Percentiles rank a stretch among this genome's conserved stretches.
phyloP scores from a whole-genome alignment of 2,113 vertebrate species.

The Seriola quinqueradiata region DNA sequence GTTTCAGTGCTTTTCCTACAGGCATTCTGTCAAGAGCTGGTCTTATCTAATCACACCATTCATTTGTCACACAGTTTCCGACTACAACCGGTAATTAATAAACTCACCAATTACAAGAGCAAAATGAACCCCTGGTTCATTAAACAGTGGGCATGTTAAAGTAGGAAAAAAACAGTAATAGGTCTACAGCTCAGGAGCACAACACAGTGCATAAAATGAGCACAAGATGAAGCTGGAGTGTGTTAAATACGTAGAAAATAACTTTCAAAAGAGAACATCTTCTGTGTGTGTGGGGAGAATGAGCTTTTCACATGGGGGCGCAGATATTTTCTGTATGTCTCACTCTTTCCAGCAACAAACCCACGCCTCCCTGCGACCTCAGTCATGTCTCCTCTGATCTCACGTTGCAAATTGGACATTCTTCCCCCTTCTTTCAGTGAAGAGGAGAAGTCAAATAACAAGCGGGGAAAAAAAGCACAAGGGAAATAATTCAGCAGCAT shows the following conservation, averaged over 20 bases:
- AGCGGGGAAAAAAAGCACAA: conserved; percentile 18
- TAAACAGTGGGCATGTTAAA: conserved; percentile 39
- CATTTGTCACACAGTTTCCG: conserved; percentile 65
- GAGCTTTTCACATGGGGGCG: conserved; percentile 48
- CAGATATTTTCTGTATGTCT: conserved; percentile 55
- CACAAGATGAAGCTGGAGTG: conserved; percentile 20
- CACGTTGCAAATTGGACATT: conserved; percentile 57
- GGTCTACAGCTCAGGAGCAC: background rate
- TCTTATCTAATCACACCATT: conserved; percentile 74
- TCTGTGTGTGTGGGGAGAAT: conserved; percentile 29
- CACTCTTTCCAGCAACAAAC: conserved; percentile 50
- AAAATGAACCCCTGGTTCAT: conserved; percentile 65
- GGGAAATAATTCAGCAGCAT: conserved; percentile 45
- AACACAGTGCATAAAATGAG: background rate
- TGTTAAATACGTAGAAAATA: conserved; percentile 23
- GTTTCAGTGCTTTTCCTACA: conserved; percentile 52
- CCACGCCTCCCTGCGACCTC: conserved; percentile 44
- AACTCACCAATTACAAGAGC: conserved; percentile 66
- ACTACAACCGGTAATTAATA: conserved; percentile 67
- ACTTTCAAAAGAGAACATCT: conserved; percentile 41
- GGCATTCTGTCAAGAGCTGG: conserved; percentile 57
- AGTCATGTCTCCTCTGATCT: conserved; percentile 59
- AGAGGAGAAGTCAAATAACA: conserved; percentile 50
- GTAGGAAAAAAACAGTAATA: conserved; percentile 1
- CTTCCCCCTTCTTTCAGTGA: conserved; percentile 15